Evolutionary conservation across 2,888 invertebrate species (phyloP), one percentile per base, ranked within the genome.

Genomic region (Yponomeuta evonymella): DNA sequence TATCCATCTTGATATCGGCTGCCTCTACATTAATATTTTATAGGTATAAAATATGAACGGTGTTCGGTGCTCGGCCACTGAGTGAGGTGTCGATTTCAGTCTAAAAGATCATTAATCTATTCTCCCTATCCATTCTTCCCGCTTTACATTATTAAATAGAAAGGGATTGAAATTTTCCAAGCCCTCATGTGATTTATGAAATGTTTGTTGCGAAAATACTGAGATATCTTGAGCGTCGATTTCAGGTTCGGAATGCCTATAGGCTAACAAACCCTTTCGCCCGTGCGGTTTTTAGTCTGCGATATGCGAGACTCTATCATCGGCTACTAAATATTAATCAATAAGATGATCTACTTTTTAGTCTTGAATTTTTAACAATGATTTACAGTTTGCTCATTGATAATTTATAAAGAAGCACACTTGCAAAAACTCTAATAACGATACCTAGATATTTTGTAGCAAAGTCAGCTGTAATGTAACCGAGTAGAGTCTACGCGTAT

Each of bases 101-200:
- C 73, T 74, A 76, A 76, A 76, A 74, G 75, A 76, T 73, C 79
- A 82, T 81, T 78, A 78, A 80, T 80, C 78, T 75, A 67, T 64
- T 71, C 65, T 48, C 67, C 71, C 48, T 23, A 67, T 23, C 23
- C 23, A 23, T 23, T 23, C 23, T 15, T 67, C 48, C 43, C 23
- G n/a, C 43, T 43, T 23, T 67, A 23, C 67, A 67, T 67, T 67
- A 67, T 67, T 67, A 79, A 78, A 79, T 78, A 78, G 79, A 76
- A 76, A 82, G 82, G 83, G 79, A 81, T 83, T 84, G 81, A 81
- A 86, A 88, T 89, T 88, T 87, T 89, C 88, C 83, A 84, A 80
- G 79, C 79, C 79, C 83, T 58, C 51, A 58, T 58, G 51, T 58
- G 51, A 58, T 58, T 58, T 58, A 58, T 58, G 51, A 58, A 58